Evolutionary conservation across 35 echinoderm and acorn worm genomes (phyloP).

Genomic region (Ptychodera flava): DNA sequence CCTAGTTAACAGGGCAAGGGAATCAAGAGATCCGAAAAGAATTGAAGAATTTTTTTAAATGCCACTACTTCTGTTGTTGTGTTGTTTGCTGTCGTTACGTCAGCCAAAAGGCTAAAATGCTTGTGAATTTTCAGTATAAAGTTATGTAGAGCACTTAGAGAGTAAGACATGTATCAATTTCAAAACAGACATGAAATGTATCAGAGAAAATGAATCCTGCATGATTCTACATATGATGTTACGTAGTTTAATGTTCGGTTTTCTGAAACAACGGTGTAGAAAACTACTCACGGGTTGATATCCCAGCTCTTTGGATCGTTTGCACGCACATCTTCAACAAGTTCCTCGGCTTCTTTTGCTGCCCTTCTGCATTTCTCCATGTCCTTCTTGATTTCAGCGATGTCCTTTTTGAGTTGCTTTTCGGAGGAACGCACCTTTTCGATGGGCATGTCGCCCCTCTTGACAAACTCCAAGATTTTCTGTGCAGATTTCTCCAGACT

Average conservation of each 20-base stretch:
- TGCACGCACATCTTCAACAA: neutral
- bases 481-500: neutral
- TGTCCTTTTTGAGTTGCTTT: neutral
- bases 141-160: no score
- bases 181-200: no score
- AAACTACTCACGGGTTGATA: neutral
- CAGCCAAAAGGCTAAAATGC: no score
- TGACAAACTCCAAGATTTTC: neutral
- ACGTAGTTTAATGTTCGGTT: no score
- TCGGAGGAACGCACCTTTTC: neutral
- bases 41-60: neutral
- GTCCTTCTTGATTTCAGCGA: neutral
- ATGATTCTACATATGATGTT: no score
- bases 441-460: neutral
- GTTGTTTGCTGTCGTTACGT: no score
- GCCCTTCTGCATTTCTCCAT: neutral
- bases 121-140: neutral
- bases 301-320: neutral
- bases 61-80: no score
- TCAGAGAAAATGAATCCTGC: no score
- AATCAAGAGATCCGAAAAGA: neutral
- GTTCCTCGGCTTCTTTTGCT: neutral
- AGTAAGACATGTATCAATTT: no score
- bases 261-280: no score
- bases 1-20: neutral